Percentiles rank a stretch among this genome's conserved stretches.
phyloP scores from a whole-genome alignment of 2,113 vertebrate species.

The Halcyon senegalensis region DNA sequence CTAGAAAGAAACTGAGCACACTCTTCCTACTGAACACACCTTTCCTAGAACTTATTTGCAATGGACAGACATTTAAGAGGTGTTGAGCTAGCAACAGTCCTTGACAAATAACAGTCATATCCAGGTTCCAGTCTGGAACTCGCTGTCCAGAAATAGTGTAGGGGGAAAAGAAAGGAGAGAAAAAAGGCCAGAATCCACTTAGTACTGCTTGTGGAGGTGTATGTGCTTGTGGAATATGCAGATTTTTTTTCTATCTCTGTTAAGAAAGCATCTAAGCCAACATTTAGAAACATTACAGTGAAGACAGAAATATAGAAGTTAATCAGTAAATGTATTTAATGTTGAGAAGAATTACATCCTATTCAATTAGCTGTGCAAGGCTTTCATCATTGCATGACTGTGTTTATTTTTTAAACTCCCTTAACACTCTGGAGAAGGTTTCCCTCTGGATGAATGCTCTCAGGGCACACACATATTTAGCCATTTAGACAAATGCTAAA shows the following conservation, averaged over 20 bases:
- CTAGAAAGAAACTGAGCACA: neutral
- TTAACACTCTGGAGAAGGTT: neutral
- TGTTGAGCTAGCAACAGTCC: neutral
- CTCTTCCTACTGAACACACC: neutral
- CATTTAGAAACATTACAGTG: neutral
- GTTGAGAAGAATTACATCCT: constrained; percentile 18
- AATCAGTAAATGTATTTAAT: constrained; percentile 8
- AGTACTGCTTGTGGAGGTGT: neutral
- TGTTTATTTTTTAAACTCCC: neutral
- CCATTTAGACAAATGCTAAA: constrained; percentile 27
- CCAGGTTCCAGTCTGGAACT: neutral
- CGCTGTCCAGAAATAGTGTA: neutral
- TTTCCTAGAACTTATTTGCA: neutral
- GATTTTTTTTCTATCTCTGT: neutral
- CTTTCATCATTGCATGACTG: neutral
- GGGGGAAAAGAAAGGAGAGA: neutral
- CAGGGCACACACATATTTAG: neutral
- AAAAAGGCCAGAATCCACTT: neutral
- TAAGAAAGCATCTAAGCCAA: neutral
- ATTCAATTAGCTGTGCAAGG: neutral
- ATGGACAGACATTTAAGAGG: neutral
- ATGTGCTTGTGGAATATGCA: neutral
- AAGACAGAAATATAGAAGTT: constrained; percentile 18
- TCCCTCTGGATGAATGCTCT: neutral
- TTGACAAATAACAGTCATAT: neutral